phyloP scores from a whole-genome alignment of 2,888 invertebrate species.

The Drosophila putrida region DNA sequence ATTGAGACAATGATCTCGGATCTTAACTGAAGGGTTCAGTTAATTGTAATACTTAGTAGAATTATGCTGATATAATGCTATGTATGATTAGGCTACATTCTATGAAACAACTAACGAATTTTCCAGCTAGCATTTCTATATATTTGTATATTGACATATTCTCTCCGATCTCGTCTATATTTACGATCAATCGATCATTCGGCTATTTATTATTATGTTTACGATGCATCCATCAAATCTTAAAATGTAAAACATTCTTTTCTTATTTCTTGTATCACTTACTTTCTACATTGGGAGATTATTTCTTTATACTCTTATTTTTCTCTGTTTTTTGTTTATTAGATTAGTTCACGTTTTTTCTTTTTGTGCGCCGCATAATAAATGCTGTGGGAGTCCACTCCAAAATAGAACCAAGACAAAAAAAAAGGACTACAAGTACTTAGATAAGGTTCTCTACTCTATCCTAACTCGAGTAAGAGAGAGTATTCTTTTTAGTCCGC shows the following conservation, averaged over 20 bases:
- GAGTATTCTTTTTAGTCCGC: slow-evolving; percentile 39
- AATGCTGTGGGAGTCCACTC: slow-evolving; percentile 73
- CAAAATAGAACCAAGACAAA: slow-evolving; percentile 27
- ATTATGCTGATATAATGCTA: slow-evolving; percentile 73
- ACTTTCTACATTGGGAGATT: slow-evolving; percentile 53
- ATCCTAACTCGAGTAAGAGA: slow-evolving; percentile 7
- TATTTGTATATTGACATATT: slow-evolving; percentile 71
- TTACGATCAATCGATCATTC: slow-evolving; percentile 18
- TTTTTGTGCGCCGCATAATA: slow-evolving; percentile 85
- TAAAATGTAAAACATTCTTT: slow-evolving; percentile 72
- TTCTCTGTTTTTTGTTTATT: slow-evolving; percentile 29
- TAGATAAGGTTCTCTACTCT: slow-evolving; percentile 2
- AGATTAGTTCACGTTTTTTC: slow-evolving; percentile 56
- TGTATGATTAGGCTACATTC: slow-evolving; percentile 67
- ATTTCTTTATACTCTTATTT: slow-evolving; percentile 10
- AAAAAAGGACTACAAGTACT: slow-evolving; percentile 29
- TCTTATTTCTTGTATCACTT: slow-evolving; percentile 46
- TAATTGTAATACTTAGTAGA: slow-evolving; percentile 10
- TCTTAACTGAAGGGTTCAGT: slow-evolving; percentile 20
- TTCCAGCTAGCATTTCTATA: slow-evolving; percentile 59
- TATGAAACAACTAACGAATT: slow-evolving; percentile 78
- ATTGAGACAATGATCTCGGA: slow-evolving; percentile 49
- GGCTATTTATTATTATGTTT: slow-evolving; percentile 54
- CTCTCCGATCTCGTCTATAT: slow-evolving; percentile 36
- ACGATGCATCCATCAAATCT: slow-evolving; percentile 66